Evolutionary conservation across 2,888 invertebrate species (phyloP).

Genomic region (Kryphioiulus occultus): DNA sequence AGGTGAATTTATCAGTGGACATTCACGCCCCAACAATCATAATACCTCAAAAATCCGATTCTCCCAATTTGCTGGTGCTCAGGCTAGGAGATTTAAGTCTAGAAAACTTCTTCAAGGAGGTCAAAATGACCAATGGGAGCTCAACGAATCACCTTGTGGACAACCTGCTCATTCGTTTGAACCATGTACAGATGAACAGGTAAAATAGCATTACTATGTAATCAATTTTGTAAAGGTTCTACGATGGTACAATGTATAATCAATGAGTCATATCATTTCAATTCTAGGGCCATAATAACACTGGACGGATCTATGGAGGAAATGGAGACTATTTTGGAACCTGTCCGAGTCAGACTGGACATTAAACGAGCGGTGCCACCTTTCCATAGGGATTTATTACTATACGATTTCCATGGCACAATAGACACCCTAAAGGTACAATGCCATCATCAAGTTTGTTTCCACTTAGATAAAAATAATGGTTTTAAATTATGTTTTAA

Average conservation of each 20-base stretch:
- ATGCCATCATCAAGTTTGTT: neutral
- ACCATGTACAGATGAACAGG: conserved; percentile 70
- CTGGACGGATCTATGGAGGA: conserved; percentile 76
- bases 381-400: conserved; percentile 62
- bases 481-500: neutral
- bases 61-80: conserved; percentile 78
- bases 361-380: conserved; percentile 72
- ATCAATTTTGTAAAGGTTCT: too few relatives aligned
- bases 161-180: conserved; percentile 75
- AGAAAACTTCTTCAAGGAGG: conserved; percentile 79
- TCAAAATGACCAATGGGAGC: conserved; percentile 54
- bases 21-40: conserved; percentile 78
- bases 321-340: conserved; percentile 78
- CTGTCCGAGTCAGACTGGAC: conserved; percentile 75
- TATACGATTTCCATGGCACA: conserved; percentile 72
- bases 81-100: conserved; percentile 78
- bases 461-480: neutral
- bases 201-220: too few relatives aligned
- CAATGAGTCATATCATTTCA: neutral
- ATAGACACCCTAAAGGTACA: conserved; percentile 69
- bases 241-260: too few relatives aligned
- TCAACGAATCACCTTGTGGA: conserved; percentile 69
- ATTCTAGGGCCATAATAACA: conserved; percentile 60
- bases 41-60: conserved; percentile 80
- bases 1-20: conserved; percentile 72